Evolutionary conservation across 2,113 vertebrate genomes (phyloP).

Genomic region (Oncorhynchus kisutch): DNA sequence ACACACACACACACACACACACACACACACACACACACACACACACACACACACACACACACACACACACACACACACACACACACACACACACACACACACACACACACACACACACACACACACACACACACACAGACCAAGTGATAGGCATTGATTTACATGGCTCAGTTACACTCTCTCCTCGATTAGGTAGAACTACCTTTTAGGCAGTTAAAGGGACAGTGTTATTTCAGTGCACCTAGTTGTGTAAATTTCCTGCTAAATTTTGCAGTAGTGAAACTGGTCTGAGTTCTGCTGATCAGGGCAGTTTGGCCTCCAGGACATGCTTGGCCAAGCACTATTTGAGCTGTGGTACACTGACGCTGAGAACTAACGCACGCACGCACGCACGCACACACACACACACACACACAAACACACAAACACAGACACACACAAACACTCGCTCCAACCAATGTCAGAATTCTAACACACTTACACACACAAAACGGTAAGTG

Average conservation of each 20-base stretch:
- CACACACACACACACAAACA: neutral
- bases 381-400: neutral
- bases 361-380: constrained; percentile 12
- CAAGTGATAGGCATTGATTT: constrained; percentile 50
- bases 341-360: constrained; percentile 61
- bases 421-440: no score
- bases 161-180: constrained; percentile 50
- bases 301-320: constrained; percentile 42
- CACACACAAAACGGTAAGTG: constrained; percentile 44
- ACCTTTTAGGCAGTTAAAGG: constrained; percentile 29
- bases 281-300: constrained; percentile 55
- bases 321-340: constrained; percentile 64
- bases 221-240: constrained; percentile 28
- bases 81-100: neutral
- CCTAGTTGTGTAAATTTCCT: constrained; percentile 61
- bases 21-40: no score
- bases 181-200: constrained; percentile 15
- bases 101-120: no score
- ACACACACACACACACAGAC: no score
- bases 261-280: constrained; percentile 61
- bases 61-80: neutral
- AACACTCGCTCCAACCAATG: constrained; percentile 3
- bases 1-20: neutral
- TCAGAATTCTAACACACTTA: neutral
- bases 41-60: no score